Evolutionary conservation across 2,888 invertebrate species (phyloP).

Genomic region (Melikaiella ostensackeni): DNA sequence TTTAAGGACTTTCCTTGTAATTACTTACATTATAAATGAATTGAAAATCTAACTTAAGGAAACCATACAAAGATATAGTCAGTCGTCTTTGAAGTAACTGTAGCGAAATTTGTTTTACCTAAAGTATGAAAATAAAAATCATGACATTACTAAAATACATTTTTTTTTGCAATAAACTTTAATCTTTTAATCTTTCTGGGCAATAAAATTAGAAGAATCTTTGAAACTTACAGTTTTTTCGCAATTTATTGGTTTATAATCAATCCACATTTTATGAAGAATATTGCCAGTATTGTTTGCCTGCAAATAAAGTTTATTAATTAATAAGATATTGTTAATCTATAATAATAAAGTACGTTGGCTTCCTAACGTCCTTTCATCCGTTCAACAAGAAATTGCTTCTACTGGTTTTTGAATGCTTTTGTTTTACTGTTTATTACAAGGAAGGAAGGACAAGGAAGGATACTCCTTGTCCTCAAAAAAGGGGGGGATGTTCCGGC

Average conservation of each 20-base stretch:
- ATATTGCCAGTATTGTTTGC: conserved; percentile 23
- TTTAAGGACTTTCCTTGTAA: no score
- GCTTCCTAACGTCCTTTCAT: no score
- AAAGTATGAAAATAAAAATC: background rate
- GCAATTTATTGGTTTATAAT: conserved; percentile 10
- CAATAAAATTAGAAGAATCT: no score
- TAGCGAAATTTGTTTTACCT: background rate
- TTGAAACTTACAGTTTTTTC: conserved; percentile 1
- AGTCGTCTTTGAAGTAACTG: background rate
- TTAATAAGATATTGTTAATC: background rate
- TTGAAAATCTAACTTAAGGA: conserved; percentile 17
- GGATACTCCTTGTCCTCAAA: no score
- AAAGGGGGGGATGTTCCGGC: no score
- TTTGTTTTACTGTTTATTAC: no score
- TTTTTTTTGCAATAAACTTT: background rate
- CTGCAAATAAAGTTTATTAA: background rate
- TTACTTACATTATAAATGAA: conserved; percentile 15
- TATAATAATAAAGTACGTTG: background rate
- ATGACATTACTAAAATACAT: background rate
- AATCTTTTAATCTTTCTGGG: no score
- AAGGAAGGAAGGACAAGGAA: no score
- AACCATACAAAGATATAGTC: conserved; percentile 27
- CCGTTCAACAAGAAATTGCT: no score
- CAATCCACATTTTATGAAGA: conserved; percentile 29
- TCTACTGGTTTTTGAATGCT: no score